Evolutionary conservation across 2,797 vertebrate species (phyloP).

Genomic region (Pteronotus mesoamericanus): DNA sequence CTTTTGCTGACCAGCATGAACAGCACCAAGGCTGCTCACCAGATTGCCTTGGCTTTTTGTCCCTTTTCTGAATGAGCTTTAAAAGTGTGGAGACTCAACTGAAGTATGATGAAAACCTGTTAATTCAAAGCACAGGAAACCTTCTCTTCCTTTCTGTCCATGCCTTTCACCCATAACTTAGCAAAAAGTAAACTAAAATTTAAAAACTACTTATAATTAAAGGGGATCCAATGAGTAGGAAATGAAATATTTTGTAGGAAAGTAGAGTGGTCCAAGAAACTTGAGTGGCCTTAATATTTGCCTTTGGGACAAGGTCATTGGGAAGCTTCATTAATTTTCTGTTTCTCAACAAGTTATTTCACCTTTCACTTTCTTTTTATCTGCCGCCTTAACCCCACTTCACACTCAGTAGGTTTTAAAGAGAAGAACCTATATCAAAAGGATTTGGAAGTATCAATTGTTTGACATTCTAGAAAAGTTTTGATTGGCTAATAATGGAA

Average conservation of each 20-base stretch:
- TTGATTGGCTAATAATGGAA: background rate
- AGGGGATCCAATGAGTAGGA: background rate
- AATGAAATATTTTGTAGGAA: constrained; percentile 15
- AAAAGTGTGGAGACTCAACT: background rate
- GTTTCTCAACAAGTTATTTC: background rate
- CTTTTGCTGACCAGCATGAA: background rate
- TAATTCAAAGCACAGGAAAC: constrained; percentile 15
- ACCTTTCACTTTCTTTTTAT: constrained; percentile 26
- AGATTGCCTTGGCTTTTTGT: background rate
- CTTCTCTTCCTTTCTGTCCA: background rate
- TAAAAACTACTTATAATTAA: constrained; percentile 21
- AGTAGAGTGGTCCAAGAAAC: background rate
- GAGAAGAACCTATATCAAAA: constrained; percentile 4
- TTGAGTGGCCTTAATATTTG: background rate
- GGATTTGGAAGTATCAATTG: background rate
- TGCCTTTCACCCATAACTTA: background rate
- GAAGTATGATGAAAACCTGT: background rate
- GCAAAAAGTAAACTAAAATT: background rate
- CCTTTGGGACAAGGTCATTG: background rate
- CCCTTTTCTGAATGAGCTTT: background rate
- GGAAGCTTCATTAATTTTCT: background rate
- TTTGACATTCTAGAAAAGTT: constrained; percentile 24
- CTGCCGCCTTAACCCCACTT: background rate
- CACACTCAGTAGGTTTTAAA: background rate
- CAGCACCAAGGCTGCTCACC: background rate